Percentiles rank a stretch among this genome's conserved stretches.
These are phyloP conservation scores for Nomada ferruginata DNA, from an alignment of 2,888 invertebrate species.

Conservation along the genomic window DNA sequence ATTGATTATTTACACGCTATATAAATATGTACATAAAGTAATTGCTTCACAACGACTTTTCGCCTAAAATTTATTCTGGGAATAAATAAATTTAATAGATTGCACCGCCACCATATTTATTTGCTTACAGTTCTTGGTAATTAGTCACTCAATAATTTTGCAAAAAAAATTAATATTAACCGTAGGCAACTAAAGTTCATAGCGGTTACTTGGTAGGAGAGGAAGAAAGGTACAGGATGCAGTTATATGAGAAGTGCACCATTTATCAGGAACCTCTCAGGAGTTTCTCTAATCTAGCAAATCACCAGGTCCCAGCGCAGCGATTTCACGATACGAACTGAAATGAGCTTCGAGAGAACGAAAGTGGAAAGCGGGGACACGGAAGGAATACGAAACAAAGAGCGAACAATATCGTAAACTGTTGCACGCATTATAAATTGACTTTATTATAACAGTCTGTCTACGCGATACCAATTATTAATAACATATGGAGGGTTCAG, in stretches of 20 bases:
- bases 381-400: slow-evolving; percentile 8
- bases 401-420: not conserved
- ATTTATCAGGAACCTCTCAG: slow-evolving; percentile 19
- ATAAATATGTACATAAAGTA: no score
- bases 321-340: slow-evolving; percentile 40
- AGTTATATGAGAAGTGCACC: slow-evolving; percentile 18
- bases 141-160: no score
- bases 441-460: no score
- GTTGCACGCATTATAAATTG: not conserved
- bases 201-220: not conserved
- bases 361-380: not conserved
- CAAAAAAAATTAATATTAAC: not conserved
- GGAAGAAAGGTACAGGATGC: slow-evolving; percentile 14
- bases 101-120: no score
- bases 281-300: slow-evolving; percentile 43
- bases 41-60: no score
- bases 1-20: no score
- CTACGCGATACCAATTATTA: no score
- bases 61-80: no score
- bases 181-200: not conserved
- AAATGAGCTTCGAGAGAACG: slow-evolving; percentile 28
- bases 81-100: no score
- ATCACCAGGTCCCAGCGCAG: slow-evolving; percentile 38
- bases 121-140: no score
- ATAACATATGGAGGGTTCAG: no score